A percentile compares a stretch with the other conserved stretches of the same genome.
Evolutionary conservation across 2,888 invertebrate genomes (phyloP).

Genomic region (Tenthredo livida): DNA sequence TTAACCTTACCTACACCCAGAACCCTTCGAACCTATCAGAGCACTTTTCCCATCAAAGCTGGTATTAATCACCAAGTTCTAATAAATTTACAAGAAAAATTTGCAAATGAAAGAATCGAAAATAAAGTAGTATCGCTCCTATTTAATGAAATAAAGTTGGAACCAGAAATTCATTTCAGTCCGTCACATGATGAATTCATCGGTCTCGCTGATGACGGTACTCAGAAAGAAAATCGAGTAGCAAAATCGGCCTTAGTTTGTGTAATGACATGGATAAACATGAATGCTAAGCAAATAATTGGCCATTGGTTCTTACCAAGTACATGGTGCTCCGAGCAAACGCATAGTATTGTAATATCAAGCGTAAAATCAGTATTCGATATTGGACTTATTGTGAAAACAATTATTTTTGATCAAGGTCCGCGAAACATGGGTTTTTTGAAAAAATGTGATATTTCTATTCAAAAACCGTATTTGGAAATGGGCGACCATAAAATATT

Average conservation of each 20-base stretch:
- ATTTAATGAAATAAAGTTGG: conserved; percentile 22
- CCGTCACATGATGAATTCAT: conserved; percentile 15
- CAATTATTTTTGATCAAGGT: conserved; percentile 47
- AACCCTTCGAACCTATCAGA: conserved; percentile 36
- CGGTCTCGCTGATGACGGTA: conserved; percentile 18
- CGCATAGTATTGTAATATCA: conserved; percentile 21
- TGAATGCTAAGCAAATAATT: conserved; percentile 36
- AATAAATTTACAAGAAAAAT: conserved; percentile 12
- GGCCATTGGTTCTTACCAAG: conserved; percentile 48
- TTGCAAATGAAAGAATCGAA: neutral
- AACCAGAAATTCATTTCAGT: conserved; percentile 29
- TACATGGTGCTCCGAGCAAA: neutral
- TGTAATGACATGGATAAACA: conserved; percentile 48
- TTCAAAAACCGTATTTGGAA: conserved; percentile 33
- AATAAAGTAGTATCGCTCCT: conserved; percentile 34
- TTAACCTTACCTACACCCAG: conserved; percentile 25
- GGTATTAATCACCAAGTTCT: conserved; percentile 26
- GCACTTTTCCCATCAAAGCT: neutral
- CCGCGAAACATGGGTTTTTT: conserved; percentile 43
- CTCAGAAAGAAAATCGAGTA: neutral
- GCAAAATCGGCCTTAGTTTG: conserved; percentile 45
- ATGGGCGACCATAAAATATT: conserved; percentile 35
- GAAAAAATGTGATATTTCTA: neutral
- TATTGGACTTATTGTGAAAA: conserved; percentile 32
- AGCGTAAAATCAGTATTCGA: neutral